Percentiles rank a stretch among this genome's conserved stretches.
phyloP scores from a whole-genome alignment of 2,888 invertebrate species.

The Ferrisia virgata region DNA sequence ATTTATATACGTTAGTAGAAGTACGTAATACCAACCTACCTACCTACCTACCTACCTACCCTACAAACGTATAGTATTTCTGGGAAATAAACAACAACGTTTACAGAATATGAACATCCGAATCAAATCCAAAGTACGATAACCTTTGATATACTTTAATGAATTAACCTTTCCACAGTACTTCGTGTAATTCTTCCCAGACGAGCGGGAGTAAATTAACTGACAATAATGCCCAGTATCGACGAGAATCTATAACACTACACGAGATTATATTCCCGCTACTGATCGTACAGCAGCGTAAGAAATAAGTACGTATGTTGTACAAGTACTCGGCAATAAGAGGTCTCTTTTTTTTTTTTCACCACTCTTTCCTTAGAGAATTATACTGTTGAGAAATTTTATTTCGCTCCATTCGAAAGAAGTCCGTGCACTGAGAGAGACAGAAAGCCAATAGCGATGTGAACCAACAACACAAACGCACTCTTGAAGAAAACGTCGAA shows the following conservation, averaged over 20 bases:
- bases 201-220: neutral
- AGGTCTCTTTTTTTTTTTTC: neutral
- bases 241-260: too few species aligned
- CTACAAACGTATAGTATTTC: neutral
- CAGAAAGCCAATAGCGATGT: neutral
- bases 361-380: neutral
- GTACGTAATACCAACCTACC: too few species aligned
- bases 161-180: neutral
- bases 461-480: conserved; percentile 9
- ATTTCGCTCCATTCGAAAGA: neutral
- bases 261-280: neutral
- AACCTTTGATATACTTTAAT: neutral
- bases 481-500: conserved; percentile 26
- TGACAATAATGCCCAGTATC: too few species aligned
- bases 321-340: neutral
- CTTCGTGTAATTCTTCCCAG: neutral
- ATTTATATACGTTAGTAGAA: too few species aligned
- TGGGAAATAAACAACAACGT: neutral
- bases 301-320: neutral
- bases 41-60: too few species aligned
- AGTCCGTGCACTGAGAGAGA: neutral
- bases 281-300: neutral
- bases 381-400: neutral
- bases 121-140: neutral
- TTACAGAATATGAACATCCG: neutral